These are phyloP conservation scores for Gnathonemus longibarbis DNA, from an alignment of 2,113 vertebrate species.

Conservation along the genomic window DNA sequence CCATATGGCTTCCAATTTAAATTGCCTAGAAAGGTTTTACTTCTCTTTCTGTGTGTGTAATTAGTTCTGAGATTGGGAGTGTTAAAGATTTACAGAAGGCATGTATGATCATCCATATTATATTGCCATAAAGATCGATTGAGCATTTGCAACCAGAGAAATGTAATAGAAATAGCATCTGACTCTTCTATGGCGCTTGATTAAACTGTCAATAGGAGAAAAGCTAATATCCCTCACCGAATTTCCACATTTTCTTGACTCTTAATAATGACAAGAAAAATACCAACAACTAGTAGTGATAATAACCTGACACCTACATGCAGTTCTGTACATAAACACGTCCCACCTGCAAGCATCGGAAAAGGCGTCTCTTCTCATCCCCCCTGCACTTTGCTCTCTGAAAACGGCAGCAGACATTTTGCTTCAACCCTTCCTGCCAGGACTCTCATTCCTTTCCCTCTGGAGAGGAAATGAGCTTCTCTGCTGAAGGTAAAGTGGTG, in stretches of 20 bases:
- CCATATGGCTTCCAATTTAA: background rate
- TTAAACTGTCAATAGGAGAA: background rate
- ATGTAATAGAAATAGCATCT: background rate
- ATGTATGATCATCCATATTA: background rate
- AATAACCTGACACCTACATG: background rate
- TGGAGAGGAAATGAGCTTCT: constrained; percentile 5
- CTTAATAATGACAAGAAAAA: background rate
- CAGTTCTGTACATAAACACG: background rate
- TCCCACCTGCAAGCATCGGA: background rate
- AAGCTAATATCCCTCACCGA: background rate
- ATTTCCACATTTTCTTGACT: background rate
- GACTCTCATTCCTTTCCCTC: background rate
- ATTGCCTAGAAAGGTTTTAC: background rate
- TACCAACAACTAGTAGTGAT: background rate
- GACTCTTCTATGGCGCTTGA: background rate
- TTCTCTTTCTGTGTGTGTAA: background rate
- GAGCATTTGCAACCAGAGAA: background rate
- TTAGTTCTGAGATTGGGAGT: background rate
- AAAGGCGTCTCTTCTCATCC: background rate
- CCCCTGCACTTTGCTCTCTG: background rate
- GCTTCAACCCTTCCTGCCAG: background rate
- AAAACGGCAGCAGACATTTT: background rate
- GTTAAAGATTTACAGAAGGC: background rate
- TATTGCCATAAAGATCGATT: background rate
- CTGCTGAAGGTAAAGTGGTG: background rate